Conservation (phyloP, 1,140 invertebrate species). For the Papilio glaucus region DNA sequence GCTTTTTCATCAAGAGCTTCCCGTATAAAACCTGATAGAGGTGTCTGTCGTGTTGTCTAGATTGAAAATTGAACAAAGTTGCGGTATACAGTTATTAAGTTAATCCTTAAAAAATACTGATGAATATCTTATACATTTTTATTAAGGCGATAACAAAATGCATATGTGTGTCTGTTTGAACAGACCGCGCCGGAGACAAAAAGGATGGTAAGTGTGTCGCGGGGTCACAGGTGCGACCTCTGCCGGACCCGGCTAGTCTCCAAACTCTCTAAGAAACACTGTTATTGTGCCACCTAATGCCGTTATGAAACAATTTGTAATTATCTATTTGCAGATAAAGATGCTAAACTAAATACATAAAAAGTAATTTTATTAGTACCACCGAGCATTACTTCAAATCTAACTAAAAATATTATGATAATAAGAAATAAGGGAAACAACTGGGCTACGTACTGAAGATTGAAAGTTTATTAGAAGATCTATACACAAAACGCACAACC, state of each 20-base stretch:
- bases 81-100: too few relatives aligned
- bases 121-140: too few relatives aligned
- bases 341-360: background rate
- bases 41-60: background rate
- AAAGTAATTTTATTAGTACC: too few relatives aligned
- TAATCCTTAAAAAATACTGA: too few relatives aligned
- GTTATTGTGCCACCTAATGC: background rate
- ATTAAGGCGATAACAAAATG: too few relatives aligned
- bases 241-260: background rate
- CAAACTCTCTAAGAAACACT: background rate
- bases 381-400: too few relatives aligned
- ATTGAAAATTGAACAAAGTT: too few relatives aligned
- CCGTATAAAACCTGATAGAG: background rate
- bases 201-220: slow-evolving; percentile 15
- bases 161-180: background rate
- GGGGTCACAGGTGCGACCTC: slow-evolving; percentile 14
- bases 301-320: background rate
- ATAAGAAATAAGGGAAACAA: too few relatives aligned
- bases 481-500: too few relatives aligned
- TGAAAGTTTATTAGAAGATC: too few relatives aligned
- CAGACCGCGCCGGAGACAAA: slow-evolving; percentile 6
- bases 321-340: background rate
- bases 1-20: background rate
- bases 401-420: too few relatives aligned
- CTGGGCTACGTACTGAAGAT: too few relatives aligned